Conservation (phyloP, 2,797 vertebrate genomes). For the Corythornis leucogaster region DNA sequence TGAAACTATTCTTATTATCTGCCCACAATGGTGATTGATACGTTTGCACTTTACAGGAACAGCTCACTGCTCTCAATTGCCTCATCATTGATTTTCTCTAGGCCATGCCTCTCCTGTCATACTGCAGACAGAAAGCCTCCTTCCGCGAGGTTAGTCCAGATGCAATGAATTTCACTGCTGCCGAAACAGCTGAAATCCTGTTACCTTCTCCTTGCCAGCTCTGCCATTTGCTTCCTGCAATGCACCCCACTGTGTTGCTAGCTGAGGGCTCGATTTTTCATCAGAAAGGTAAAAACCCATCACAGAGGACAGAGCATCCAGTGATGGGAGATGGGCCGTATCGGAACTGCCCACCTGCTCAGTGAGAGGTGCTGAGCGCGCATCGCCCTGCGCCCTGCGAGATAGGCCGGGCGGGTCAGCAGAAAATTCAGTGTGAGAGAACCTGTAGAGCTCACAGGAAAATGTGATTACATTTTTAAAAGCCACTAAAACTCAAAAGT, state of each 20-base stretch:
- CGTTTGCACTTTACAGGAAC: slow-evolving; percentile 58
- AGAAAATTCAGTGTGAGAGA: background rate
- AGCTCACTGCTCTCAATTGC: slow-evolving; percentile 59
- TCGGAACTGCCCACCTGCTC: background rate
- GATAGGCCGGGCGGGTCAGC: background rate
- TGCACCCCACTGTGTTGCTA: background rate
- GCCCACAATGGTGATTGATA: slow-evolving; percentile 33
- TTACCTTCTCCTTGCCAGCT: background rate
- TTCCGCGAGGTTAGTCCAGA: background rate
- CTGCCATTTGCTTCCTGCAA: slow-evolving; percentile 3
- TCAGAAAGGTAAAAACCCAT: background rate
- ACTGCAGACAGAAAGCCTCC: background rate
- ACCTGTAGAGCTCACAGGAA: background rate
- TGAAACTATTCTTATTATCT: slow-evolving; percentile 60
- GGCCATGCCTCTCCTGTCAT: slow-evolving; percentile 44
- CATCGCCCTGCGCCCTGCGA: rapidly evolving
- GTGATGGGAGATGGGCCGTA: rapidly evolving
- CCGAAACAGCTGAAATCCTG: background rate
- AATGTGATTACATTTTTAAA: background rate
- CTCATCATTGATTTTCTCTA: slow-evolving; percentile 62
- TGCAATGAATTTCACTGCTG: slow-evolving; percentile 7
- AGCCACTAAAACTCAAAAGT: background rate
- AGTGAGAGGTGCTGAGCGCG: background rate
- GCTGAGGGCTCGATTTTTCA: background rate
- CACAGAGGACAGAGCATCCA: background rate